Evolutionary conservation across 2,888 invertebrate genomes (phyloP).

Genomic region (Sceliomorpha sp.): DNA sequence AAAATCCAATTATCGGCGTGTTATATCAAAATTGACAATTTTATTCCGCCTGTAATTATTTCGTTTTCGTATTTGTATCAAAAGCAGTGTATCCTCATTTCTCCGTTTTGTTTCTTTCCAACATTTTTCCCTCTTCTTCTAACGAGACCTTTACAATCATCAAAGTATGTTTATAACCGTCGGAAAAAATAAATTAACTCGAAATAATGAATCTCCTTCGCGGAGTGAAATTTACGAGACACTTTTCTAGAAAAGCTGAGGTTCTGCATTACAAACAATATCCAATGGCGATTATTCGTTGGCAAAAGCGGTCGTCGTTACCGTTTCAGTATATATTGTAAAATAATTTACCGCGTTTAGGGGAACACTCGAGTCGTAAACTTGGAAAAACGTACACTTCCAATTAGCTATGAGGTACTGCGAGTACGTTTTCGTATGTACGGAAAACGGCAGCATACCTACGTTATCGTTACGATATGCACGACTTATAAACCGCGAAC

Average conservation of each 20-base stretch:
- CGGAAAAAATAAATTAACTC: too few relatives aligned
- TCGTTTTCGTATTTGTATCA: too few relatives aligned
- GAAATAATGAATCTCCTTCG: conserved; percentile 2
- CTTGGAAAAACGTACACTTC: conserved; percentile 26
- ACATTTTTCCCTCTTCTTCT: too few relatives aligned
- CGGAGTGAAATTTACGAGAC: conserved; percentile 32
- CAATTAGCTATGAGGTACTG: conserved; percentile 33
- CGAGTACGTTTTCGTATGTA: conserved; percentile 8
- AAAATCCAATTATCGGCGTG: too few relatives aligned
- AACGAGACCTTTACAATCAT: too few relatives aligned
- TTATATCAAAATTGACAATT: too few relatives aligned
- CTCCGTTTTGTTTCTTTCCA: too few relatives aligned
- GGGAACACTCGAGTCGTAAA: conserved; percentile 29
- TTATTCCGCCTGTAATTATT: too few relatives aligned
- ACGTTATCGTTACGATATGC: conserved; percentile 1
- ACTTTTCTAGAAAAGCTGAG: conserved; percentile 38
- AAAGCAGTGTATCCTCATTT: too few relatives aligned
- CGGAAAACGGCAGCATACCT: conserved; percentile 12
- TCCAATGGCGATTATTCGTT: conserved; percentile 30
- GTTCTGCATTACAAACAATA: conserved; percentile 32
- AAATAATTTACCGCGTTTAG: conserved; percentile 42
- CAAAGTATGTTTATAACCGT: too few relatives aligned
- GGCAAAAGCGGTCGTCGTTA: conserved; percentile 42
- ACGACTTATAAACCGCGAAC: too few relatives aligned
- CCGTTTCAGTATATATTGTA: conserved; percentile 39